Evolutionary conservation across 2,113 vertebrate genomes (phyloP).

Genomic region (Anolis carolinensis): DNA sequence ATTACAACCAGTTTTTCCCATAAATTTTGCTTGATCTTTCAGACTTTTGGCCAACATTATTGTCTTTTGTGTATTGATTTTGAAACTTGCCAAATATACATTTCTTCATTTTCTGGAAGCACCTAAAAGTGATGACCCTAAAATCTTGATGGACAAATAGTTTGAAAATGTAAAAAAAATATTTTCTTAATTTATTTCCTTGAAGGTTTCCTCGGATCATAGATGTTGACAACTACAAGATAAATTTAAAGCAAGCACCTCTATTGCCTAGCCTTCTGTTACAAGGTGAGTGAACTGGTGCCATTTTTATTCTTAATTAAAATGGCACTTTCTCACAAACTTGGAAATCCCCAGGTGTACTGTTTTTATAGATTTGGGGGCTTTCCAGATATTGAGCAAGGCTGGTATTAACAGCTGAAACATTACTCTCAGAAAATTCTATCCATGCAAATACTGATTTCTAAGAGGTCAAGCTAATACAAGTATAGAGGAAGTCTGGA

Average conservation of each 20-base stretch:
- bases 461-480: not conserved
- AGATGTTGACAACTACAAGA: not conserved
- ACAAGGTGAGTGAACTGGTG: not conserved
- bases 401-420: not conserved
- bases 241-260: not conserved
- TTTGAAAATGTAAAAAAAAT: not conserved
- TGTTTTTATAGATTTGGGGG: not conserved
- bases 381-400: not conserved
- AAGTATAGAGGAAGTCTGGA: not conserved
- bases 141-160: not conserved
- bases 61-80: too few species aligned
- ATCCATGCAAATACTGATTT: not conserved
- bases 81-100: too few species aligned
- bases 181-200: not conserved
- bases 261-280: not conserved
- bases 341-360: conserved; percentile 7
- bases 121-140: too few species aligned
- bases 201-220: not conserved
- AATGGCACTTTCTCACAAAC: not conserved
- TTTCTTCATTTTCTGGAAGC: not conserved
- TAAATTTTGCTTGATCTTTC: too few species aligned
- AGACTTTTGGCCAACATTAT: too few species aligned
- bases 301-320: too few species aligned
- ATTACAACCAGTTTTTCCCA: not conserved
- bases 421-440: not conserved